Evolutionary conservation across 2,888 invertebrate species (phyloP).

Genomic region (Dasypogon diadema): DNA sequence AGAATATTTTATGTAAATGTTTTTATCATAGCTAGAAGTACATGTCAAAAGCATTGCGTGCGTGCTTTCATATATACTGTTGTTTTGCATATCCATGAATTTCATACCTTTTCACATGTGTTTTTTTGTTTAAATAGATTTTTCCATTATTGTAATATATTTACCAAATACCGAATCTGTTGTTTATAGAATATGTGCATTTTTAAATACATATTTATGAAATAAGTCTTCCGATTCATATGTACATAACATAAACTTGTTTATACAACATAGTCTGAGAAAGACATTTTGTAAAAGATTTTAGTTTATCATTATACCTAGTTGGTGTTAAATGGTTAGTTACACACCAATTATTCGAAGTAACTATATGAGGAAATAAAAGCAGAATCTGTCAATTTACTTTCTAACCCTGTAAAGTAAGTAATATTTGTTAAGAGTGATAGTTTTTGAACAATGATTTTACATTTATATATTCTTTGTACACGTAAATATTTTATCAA

Average conservation of each 20-base stretch:
- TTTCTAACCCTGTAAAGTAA: too few relatives aligned
- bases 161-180: conserved; percentile 1
- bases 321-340: too few relatives aligned
- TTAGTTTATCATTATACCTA: too few relatives aligned
- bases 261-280: conserved; percentile 2
- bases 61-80: conserved; percentile 24
- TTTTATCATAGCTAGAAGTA: conserved; percentile 12
- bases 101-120: conserved; percentile 22
- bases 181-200: conserved; percentile 54
- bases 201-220: conserved; percentile 49
- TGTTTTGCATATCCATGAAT: conserved; percentile 35
- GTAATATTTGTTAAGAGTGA: too few relatives aligned
- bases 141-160: conserved; percentile 21
- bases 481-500: too few relatives aligned
- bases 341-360: too few relatives aligned
- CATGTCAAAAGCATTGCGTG: conserved; percentile 23
- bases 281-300: too few relatives aligned
- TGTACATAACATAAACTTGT: neutral
- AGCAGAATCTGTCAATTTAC: too few relatives aligned
- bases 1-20: conserved; percentile 20
- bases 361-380: too few relatives aligned
- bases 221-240: neutral
- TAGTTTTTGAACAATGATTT: too few relatives aligned
- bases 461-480: too few relatives aligned
- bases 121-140: conserved; percentile 24